Evolutionary conservation across 2,797 vertebrate species (phyloP).

Genomic region (Gallirallus australis): DNA sequence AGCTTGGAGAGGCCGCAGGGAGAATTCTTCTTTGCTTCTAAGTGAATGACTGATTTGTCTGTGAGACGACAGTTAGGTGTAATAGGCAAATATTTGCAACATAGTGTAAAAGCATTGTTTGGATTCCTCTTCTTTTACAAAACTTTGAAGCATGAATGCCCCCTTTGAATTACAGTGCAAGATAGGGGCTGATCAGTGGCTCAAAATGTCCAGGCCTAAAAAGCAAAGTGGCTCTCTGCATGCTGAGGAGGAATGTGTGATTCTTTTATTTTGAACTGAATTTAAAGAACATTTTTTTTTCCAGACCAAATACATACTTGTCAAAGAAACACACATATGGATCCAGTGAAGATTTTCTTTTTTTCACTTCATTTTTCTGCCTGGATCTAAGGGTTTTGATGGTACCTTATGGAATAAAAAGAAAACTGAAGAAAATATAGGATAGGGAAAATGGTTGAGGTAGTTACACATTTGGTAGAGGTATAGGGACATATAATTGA

Average conservation of each 20-base stretch:
- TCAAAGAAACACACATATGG: background rate
- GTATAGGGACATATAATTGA: background rate
- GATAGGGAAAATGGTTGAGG: background rate
- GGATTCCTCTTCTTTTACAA: background rate
- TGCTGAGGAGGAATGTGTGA: background rate
- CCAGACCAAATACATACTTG: background rate
- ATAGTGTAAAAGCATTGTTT: background rate
- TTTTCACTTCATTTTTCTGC: background rate
- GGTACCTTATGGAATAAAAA: background rate
- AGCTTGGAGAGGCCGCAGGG: background rate
- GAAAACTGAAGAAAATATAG: background rate
- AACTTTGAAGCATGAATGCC: background rate
- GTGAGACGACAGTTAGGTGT: background rate
- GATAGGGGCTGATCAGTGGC: too few relatives aligned
- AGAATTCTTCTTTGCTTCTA: slow-evolving; percentile 7
- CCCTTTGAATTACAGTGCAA: background rate
- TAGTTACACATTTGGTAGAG: background rate
- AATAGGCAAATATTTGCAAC: background rate
- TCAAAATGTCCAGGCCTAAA: background rate
- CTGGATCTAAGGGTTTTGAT: background rate
- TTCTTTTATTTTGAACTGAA: background rate
- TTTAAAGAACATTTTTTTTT: background rate
- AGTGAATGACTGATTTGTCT: background rate
- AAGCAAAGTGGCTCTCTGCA: background rate
- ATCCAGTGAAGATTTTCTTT: background rate